These are phyloP conservation scores for Heliopora coerulea DNA, from an alignment of 92 coral and sea anemone species.

Conservation along the genomic window DNA sequence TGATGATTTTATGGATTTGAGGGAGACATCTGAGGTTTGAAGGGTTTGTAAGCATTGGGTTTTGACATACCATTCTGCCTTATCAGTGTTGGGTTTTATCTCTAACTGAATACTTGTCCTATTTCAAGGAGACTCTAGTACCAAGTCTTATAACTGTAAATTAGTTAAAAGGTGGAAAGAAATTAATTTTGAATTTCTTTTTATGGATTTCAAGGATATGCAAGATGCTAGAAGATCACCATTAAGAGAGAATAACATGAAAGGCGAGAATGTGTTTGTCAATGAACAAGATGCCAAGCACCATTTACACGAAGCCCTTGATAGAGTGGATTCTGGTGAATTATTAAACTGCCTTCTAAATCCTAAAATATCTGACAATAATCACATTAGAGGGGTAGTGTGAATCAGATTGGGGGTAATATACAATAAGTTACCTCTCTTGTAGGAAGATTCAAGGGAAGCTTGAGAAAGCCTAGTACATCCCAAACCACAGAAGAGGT, in stretches of 20 bases:
- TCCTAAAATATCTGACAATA: too few relatives aligned
- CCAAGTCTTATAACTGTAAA: too few relatives aligned
- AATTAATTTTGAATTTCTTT: not conserved
- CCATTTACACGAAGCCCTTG: not conserved
- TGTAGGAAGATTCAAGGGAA: not conserved
- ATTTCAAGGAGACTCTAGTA: too few relatives aligned
- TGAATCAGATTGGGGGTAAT: too few relatives aligned
- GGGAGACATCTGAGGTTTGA: too few relatives aligned
- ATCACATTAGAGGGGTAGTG: too few relatives aligned
- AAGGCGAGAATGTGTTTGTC: not conserved
- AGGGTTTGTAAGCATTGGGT: too few relatives aligned
- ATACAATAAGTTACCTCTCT: too few relatives aligned
- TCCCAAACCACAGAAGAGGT: slow-evolving; percentile 14
- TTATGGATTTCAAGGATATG: not conserved
- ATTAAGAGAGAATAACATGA: not conserved
- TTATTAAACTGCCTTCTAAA: not conserved
- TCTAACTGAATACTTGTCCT: too few relatives aligned
- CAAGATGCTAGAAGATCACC: not conserved
- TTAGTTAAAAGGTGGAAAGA: not conserved
- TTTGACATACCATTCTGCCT: too few relatives aligned
- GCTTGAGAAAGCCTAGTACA: not conserved
- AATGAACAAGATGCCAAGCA: not conserved
- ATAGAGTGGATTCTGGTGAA: slow-evolving; percentile 1
- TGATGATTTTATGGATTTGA: too few relatives aligned
- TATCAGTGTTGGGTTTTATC: too few relatives aligned